Evolutionary conservation across 2,113 vertebrate species (phyloP).

Genomic region (Morphnarchus princeps): DNA sequence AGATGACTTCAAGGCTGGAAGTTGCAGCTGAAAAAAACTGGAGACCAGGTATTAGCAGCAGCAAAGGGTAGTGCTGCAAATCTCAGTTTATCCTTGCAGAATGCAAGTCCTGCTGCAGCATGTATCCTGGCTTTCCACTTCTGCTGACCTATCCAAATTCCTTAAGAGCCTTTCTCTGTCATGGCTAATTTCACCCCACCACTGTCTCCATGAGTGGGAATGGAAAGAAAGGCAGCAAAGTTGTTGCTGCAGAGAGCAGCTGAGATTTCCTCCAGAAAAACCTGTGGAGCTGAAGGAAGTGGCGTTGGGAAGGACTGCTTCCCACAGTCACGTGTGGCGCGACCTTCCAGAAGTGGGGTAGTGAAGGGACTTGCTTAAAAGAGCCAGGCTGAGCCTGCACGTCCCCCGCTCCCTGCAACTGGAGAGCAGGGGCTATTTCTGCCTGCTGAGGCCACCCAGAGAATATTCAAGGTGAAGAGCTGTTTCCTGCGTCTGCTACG

Average conservation of each 20-base stretch:
- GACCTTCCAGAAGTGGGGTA: neutral
- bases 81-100: constrained; percentile 26
- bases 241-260: neutral
- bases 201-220: neutral
- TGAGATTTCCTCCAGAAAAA: neutral
- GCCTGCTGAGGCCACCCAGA: neutral
- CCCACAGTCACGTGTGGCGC: neutral
- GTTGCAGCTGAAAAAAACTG: neutral
- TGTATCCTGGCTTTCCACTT: neutral
- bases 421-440: neutral
- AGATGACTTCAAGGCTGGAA: neutral
- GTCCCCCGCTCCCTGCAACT: neutral
- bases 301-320: neutral
- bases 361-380: neutral
- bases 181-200: neutral
- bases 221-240: neutral
- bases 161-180: neutral
- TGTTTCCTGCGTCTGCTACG: neutral
- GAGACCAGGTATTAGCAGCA: neutral
- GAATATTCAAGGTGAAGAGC: neutral
- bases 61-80: neutral
- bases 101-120: neutral
- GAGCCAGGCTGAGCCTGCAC: neutral
- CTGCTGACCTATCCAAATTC: constrained; percentile 12
- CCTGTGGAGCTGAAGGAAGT: neutral